Conservation (phyloP, 2,888 invertebrate species). For the Sinotaia quadrata region DNA sequence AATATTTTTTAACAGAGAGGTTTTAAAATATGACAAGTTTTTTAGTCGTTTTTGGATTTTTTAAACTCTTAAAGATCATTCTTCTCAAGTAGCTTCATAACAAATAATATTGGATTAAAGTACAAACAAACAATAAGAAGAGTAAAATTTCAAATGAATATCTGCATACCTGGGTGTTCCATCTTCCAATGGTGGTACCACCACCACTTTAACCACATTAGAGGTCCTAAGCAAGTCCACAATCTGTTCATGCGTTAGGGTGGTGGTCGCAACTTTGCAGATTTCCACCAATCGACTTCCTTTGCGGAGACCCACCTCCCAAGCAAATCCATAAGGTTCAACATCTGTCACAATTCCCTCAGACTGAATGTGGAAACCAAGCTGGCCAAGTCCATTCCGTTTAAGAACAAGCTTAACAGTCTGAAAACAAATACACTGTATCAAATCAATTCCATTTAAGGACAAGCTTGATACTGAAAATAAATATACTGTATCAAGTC, state of each 20-base stretch:
- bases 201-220: constrained; percentile 86
- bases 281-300: constrained; percentile 93
- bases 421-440: constrained; percentile 55
- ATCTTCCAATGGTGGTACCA: constrained; percentile 83
- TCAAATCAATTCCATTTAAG: no score
- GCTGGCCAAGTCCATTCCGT: constrained; percentile 86
- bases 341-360: constrained; percentile 95
- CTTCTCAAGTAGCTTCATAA: no score
- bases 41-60: no score
- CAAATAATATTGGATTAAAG: no score
- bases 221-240: constrained; percentile 92
- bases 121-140: no score
- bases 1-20: no score
- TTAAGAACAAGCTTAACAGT: constrained; percentile 86
- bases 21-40: no score
- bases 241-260: constrained; percentile 91
- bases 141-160: no score
- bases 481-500: no score
- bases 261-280: constrained; percentile 90
- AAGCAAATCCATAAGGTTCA: constrained; percentile 78
- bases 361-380: constrained; percentile 87
- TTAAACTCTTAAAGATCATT: no score
- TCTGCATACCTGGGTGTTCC: constrained; percentile 78
- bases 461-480: no score
- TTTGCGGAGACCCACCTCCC: constrained; percentile 86